Conservation (phyloP, 2,888 invertebrate genomes). For the Lycocerus yunnanus region DNA sequence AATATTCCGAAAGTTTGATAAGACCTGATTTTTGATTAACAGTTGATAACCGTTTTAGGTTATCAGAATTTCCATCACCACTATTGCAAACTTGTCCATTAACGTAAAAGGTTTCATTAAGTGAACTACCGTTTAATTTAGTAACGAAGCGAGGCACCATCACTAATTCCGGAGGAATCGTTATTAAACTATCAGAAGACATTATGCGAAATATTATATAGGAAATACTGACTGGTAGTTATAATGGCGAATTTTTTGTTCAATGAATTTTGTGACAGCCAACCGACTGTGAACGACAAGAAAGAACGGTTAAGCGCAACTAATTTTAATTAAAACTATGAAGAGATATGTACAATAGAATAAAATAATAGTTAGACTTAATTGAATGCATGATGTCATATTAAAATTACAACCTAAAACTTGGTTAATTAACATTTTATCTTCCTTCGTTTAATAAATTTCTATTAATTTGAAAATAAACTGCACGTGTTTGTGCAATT, state of each 20-base stretch:
- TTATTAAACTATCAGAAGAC: conserved; percentile 48
- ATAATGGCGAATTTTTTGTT: neutral
- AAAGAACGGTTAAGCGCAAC: neutral
- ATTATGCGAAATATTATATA: conserved; percentile 32
- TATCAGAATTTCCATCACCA: neutral
- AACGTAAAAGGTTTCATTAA: neutral
- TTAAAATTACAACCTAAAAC: conserved; percentile 4
- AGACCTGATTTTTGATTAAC: conserved; percentile 31
- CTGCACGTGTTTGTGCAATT: neutral
- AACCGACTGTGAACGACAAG: neutral
- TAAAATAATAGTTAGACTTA: conserved; percentile 39
- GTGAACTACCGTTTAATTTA: conserved; percentile 5
- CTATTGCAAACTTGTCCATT: neutral
- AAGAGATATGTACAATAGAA: conserved; percentile 32
- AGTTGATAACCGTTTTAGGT: conserved; percentile 2
- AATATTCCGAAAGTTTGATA: conserved; percentile 47
- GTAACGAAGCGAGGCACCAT: conserved; percentile 41
- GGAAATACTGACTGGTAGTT: neutral
- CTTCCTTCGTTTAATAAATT: neutral
- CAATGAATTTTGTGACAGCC: neutral
- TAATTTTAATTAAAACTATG: neutral
- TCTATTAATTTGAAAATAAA: neutral
- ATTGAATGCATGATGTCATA: conserved; percentile 48
- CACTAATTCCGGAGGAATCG: conserved; percentile 46
- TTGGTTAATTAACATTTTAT: neutral